A percentile compares a stretch with the other conserved stretches of the same genome.
Conservation (phyloP, 1,140 invertebrate species). For the Diorhabda elongata region DNA sequence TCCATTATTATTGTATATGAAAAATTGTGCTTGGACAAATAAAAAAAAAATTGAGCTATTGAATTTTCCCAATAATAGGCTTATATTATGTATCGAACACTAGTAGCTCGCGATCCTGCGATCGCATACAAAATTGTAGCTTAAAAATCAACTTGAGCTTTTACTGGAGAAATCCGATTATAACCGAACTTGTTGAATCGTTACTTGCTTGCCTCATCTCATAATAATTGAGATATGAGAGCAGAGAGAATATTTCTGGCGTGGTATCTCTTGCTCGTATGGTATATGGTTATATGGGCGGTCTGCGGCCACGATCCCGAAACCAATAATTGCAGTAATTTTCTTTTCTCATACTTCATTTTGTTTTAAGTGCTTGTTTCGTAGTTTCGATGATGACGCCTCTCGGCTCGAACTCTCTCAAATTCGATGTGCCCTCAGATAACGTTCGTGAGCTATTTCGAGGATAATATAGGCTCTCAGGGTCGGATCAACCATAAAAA, state of each 20-base stretch:
- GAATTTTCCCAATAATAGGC: too few relatives aligned
- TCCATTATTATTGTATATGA: too few relatives aligned
- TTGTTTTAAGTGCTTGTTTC: constrained; percentile 24
- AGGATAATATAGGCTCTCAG: constrained; percentile 11
- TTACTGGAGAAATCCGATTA: background rate
- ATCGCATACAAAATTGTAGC: too few relatives aligned
- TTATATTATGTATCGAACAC: too few relatives aligned
- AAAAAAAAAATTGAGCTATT: too few relatives aligned
- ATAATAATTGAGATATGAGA: constrained; percentile 42
- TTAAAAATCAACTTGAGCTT: too few relatives aligned
- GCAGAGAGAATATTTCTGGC: constrained; percentile 24
- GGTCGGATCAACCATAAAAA: background rate
- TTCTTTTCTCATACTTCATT: constrained; percentile 44
- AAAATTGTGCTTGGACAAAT: too few relatives aligned
- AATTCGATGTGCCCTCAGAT: constrained; percentile 15
- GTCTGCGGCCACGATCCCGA: constrained; percentile 39
- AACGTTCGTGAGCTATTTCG: constrained; percentile 11
- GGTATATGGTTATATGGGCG: constrained; percentile 44
- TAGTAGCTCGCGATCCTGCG: too few relatives aligned
- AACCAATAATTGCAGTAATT: constrained; percentile 44
- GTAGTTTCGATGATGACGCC: constrained; percentile 27
- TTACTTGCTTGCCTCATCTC: background rate
- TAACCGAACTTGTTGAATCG: constrained; percentile 5
- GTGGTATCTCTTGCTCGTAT: constrained; percentile 19
- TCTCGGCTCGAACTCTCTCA: constrained; percentile 22